Evolutionary conservation across 2,888 invertebrate genomes (phyloP), one percentile per base, ranked within the genome.

Genomic region (Labia minor): DNA sequence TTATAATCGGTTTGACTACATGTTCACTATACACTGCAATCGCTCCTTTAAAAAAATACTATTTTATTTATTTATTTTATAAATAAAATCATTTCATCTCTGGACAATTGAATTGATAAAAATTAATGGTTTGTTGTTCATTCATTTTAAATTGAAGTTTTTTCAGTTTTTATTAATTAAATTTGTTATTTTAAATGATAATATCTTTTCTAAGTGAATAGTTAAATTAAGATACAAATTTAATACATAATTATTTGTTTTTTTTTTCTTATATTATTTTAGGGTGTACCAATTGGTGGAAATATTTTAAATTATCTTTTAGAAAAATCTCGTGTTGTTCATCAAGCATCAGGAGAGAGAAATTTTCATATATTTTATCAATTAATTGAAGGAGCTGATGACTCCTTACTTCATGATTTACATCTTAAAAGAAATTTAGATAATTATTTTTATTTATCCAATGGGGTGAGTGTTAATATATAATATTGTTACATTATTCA

Each of bases 361-460:
- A 95, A 93, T 78, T 95, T 94, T 81, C 95, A 95, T 74, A 87
- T 95, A 67, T 95, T 95, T 80, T 94, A 95, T 77, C 94, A 95
- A 76, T 79, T 95, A 65, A 76, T 95, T 68, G 83, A 85, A 1
- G 92, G 93, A 6, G 88, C 86, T 0, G 85, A 83, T 70, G 85
- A 86, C 20, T 81, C 82, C 0, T 77, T 86, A 70, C 74, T 94
- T 71, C 80, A 81, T 64, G 82, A 84, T 65, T 78, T 92, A 67
- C 82, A 83, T 65, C 81, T 95, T 66, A 85, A 86, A 66, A 82
- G 86, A 69, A 84, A 86, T 68, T 80, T 88, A 4, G 84, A 86
- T 65, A 81, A 82, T 1, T 94, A 92, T 75, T 87, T 85, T 75
- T 95, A 92, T 75, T 82, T 93, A 14, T 87, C 84, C 63, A 87